These are phyloP conservation scores for Gallinago solitaria DNA, from an alignment of 2,797 vertebrate genomes.

Conservation along the genomic window DNA sequence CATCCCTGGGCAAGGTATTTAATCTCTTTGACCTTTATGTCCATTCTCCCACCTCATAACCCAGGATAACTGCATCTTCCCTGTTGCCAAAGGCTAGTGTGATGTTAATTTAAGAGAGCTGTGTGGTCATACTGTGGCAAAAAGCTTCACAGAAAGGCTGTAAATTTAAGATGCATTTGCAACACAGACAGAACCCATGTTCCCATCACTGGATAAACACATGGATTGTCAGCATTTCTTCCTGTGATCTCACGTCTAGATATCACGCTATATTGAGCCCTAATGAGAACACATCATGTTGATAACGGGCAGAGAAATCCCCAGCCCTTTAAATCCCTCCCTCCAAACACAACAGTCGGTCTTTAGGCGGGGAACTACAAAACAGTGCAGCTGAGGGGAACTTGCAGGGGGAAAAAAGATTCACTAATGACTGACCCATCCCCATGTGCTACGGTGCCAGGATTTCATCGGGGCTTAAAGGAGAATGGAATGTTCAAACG, in stretches of 20 bases:
- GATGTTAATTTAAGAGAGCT: background rate
- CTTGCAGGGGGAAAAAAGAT: background rate
- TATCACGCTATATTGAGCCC: background rate
- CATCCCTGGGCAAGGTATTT: background rate
- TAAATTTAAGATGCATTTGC: background rate
- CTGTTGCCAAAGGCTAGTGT: background rate
- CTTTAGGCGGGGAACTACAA: background rate
- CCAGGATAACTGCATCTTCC: background rate
- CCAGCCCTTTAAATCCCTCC: background rate
- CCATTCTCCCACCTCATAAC: background rate
- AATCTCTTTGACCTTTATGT: background rate
- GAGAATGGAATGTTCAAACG: background rate
- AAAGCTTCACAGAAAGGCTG: background rate
- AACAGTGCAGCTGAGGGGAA: background rate
- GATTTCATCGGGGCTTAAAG: background rate
- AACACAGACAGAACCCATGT: background rate
- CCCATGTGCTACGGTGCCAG: background rate
- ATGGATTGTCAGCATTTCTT: slow-evolving; percentile 6
- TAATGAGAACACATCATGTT: background rate
- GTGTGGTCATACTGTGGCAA: background rate
- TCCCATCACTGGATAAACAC: slow-evolving; percentile 22
- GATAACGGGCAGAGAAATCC: background rate
- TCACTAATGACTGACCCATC: background rate
- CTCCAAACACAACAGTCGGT: background rate
- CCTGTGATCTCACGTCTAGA: slow-evolving; percentile 13